A percentile compares a stretch with the other conserved stretches of the same genome.
Conservation (phyloP, 2,797 vertebrate species). For the Enteromius fasciolatus region DNA sequence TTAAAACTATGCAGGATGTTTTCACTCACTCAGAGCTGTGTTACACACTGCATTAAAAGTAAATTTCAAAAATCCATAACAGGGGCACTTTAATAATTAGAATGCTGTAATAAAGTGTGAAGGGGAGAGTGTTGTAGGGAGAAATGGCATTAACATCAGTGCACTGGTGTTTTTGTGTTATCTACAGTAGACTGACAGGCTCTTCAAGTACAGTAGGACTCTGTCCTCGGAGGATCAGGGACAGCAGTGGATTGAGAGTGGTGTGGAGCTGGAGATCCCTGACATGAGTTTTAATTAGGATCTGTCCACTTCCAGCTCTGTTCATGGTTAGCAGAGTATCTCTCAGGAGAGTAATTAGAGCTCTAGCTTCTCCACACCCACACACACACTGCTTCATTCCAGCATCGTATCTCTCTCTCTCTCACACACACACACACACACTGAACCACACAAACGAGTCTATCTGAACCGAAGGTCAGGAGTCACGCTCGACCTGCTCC, state of each 20-base stretch:
- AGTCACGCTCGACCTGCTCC: neutral
- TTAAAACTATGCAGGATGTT: too few relatives aligned
- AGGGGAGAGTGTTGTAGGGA: neutral
- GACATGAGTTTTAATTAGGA: constrained; percentile 56
- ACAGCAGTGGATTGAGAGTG: constrained; percentile 15
- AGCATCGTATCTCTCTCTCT: constrained; percentile 9
- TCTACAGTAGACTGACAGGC: neutral
- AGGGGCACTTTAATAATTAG: constrained; percentile 11
- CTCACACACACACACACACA: neutral
- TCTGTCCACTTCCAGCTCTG: constrained; percentile 31
- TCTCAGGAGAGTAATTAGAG: constrained; percentile 49
- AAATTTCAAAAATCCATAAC: too few relatives aligned
- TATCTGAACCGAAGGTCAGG: constrained; percentile 2
- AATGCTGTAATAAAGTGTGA: neutral
- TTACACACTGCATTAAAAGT: too few relatives aligned
- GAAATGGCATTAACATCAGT: neutral
- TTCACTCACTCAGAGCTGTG: too few relatives aligned
- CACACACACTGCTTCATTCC: neutral
- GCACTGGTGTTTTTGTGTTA: neutral
- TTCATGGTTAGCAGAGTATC: constrained; percentile 32
- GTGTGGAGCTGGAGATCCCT: constrained; percentile 37
- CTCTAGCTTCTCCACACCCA: neutral
- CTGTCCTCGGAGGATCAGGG: constrained; percentile 22
- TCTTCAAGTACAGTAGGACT: neutral
- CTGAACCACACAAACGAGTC: constrained; percentile 32